Conservation (phyloP, 2,113 vertebrate genomes). For the Morphnarchus princeps region DNA sequence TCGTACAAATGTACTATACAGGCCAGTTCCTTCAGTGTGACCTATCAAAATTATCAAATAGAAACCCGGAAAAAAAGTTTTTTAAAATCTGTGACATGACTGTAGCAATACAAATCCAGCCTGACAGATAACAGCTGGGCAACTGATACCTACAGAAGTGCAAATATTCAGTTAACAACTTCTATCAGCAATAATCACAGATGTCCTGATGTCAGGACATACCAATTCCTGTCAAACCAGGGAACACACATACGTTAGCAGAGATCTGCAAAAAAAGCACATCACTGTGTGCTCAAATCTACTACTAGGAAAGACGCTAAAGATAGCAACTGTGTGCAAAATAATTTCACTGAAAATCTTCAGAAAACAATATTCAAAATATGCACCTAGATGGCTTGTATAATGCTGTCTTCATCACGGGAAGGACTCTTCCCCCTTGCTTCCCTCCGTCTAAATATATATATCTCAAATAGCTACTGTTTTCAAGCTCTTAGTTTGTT, state of each 20-base stretch:
- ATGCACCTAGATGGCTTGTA: not conserved
- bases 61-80: not conserved
- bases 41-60: not conserved
- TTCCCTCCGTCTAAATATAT: not conserved
- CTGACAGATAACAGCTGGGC: not conserved
- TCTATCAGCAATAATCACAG: not conserved
- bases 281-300: not conserved
- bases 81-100: not conserved
- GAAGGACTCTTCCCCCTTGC: not conserved
- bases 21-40: not conserved
- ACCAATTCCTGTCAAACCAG: not conserved
- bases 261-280: not conserved
- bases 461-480: not conserved
- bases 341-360: not conserved
- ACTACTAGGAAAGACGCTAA: not conserved
- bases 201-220: not conserved
- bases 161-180: not conserved
- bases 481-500: not conserved
- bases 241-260: not conserved
- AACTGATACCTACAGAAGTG: not conserved
- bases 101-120: not conserved
- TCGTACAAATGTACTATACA: rapidly evolving
- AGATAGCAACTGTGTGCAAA: not conserved
- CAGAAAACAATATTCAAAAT: not conserved
- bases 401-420: not conserved